Evolutionary conservation across 2,797 vertebrate genomes (phyloP).

Genomic region (Carduelis carduelis): DNA sequence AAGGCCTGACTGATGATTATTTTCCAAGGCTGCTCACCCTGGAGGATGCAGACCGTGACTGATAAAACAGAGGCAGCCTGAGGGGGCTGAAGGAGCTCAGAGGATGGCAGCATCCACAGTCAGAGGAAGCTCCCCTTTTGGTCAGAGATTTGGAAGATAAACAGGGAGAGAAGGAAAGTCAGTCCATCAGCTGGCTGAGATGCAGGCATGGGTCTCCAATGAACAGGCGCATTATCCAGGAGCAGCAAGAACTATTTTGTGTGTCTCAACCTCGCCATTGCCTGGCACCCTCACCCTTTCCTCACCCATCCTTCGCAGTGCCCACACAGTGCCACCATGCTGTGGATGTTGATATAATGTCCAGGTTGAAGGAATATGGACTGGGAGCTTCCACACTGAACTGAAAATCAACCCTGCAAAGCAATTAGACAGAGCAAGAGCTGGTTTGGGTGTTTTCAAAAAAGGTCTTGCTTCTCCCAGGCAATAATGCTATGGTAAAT

Average conservation of each 20-base stretch:
- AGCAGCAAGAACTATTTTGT: background rate
- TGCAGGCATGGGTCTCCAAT: background rate
- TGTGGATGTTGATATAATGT: fast-evolving
- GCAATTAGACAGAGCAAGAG: background rate
- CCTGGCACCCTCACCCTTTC: background rate
- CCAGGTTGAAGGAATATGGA: background rate
- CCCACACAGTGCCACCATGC: fast-evolving
- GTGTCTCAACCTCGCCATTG: background rate
- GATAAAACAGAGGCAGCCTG: background rate
- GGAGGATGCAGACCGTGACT: background rate
- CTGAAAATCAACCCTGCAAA: background rate
- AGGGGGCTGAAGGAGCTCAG: background rate
- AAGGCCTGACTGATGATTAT: background rate
- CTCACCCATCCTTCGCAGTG: background rate
- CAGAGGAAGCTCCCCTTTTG: background rate
- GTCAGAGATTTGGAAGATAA: background rate
- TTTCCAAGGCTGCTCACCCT: background rate
- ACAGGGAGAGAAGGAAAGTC: background rate
- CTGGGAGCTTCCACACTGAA: fast-evolving
- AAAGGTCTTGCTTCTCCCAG: background rate
- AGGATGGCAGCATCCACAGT: background rate
- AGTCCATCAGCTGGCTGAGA: background rate
- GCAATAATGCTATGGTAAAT: fast-evolving
- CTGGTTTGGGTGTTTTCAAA: background rate
- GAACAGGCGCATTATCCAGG: background rate